Percentiles rank a stretch among this genome's conserved stretches.
Evolutionary conservation across 2,888 invertebrate species (phyloP).

Genomic region (Campoplex capitator): DNA sequence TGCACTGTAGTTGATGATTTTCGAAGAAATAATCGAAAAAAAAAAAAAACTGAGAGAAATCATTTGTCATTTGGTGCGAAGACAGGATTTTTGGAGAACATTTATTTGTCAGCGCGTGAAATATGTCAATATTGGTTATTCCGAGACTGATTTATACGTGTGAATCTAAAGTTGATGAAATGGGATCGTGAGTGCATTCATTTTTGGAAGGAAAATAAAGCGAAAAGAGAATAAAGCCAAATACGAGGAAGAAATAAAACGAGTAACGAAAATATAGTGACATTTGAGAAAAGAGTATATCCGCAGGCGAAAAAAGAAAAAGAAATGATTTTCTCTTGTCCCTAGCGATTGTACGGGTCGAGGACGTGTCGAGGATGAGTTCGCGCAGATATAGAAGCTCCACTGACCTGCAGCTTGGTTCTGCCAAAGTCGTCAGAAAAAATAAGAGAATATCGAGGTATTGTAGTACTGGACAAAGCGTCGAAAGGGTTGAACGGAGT

Average conservation of each 20-base stretch:
- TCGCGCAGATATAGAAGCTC: conserved; percentile 3
- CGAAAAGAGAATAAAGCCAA: not conserved
- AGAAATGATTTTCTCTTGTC: conserved; percentile 32
- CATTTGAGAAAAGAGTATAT: not conserved
- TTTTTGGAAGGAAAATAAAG: not conserved
- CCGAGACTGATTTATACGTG: conserved; percentile 29
- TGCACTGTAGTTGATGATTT: conserved; percentile 20
- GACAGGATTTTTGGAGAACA: conserved; percentile 55
- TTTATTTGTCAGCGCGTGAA: conserved; percentile 51
- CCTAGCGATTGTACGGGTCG: conserved; percentile 57
- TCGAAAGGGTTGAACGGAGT: conserved; percentile 30
- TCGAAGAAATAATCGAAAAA: conserved; percentile 34
- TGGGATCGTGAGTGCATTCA: not conserved
- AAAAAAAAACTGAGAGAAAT: conserved; percentile 32
- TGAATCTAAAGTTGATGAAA: not conserved
- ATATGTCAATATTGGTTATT: conserved; percentile 34
- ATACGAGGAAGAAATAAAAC: not conserved
- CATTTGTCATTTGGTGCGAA: conserved; percentile 11
- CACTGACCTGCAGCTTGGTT: conserved; percentile 40
- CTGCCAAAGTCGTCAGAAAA: conserved; percentile 1
- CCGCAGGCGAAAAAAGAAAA: conserved; percentile 9
- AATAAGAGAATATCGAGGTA: conserved; percentile 15
- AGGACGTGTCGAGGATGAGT: conserved; percentile 42
- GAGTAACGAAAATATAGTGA: not conserved
- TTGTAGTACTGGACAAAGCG: conserved; percentile 24